Percentiles rank a stretch among this genome's conserved stretches.
These are phyloP conservation scores for Odontomyia ornata DNA, from an alignment of 2,888 invertebrate species.

Conservation along the genomic window DNA sequence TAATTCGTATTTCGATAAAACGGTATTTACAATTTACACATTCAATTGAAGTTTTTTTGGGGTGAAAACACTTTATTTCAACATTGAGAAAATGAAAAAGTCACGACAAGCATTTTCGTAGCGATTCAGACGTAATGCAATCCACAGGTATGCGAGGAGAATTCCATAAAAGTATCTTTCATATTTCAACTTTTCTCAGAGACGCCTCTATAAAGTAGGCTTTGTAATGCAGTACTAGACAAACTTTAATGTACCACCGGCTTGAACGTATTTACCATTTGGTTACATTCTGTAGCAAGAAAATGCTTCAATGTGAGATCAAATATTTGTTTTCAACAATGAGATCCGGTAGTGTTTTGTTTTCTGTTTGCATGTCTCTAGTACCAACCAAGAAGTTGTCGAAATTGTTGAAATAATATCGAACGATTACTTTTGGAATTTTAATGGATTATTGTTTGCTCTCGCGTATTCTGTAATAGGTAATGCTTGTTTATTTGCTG, in stretches of 20 bases:
- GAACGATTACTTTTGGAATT: too few species aligned
- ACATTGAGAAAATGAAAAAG: conserved; percentile 5
- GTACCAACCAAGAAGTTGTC: too few species aligned
- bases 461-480: too few species aligned
- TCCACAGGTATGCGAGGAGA: background rate
- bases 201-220: background rate
- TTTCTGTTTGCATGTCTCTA: too few species aligned
- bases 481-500: too few species aligned
- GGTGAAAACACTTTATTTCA: background rate
- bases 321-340: too few species aligned
- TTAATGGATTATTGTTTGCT: too few species aligned
- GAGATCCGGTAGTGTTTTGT: too few species aligned
- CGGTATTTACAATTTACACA: background rate
- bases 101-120: background rate
- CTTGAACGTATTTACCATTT: background rate
- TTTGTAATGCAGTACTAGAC: background rate
- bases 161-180: conserved; percentile 7
- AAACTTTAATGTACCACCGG: background rate
- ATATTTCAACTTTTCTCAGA: background rate
- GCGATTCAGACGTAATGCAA: background rate
- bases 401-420: too few species aligned
- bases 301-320: background rate
- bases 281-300: background rate
- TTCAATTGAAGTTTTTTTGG: background rate
- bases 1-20: background rate